A percentile compares a stretch with the other conserved stretches of the same genome.
phyloP scores from a whole-genome alignment of 92 coral and sea anemone genomes.

The Palythoa grandiflora region DNA sequence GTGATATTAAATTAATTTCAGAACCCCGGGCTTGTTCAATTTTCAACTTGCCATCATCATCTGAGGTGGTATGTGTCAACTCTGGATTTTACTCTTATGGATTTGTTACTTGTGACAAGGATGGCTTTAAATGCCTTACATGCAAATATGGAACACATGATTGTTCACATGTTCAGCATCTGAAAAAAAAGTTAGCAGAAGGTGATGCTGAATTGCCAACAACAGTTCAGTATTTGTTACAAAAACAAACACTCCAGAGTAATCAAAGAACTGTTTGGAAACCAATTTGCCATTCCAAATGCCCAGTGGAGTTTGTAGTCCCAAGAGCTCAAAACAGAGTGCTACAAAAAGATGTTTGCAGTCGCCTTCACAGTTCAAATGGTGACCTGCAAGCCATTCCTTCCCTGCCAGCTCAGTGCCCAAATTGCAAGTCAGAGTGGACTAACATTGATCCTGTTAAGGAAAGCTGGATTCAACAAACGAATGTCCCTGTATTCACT shows the following conservation, averaged over 20 bases:
- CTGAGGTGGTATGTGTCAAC: conserved; percentile 26
- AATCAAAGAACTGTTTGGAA: neutral
- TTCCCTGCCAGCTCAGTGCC: neutral
- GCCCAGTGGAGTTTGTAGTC: neutral
- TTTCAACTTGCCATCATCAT: neutral
- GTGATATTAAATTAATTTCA: neutral
- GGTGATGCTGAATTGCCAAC: conserved; percentile 18
- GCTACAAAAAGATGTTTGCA: neutral
- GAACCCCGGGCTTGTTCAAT: conserved; percentile 22
- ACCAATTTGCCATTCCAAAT: neutral
- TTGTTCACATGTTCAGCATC: conserved; percentile 24
- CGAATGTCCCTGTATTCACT: no score
- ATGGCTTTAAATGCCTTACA: conserved; percentile 42
- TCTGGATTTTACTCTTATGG: conserved; percentile 20
- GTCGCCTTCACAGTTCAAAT: neutral
- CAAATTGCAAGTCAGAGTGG: neutral
- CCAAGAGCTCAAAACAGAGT: neutral
- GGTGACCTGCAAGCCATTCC: neutral
- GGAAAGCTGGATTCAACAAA: no score
- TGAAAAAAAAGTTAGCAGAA: conserved; percentile 16
- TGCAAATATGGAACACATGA: conserved; percentile 41
- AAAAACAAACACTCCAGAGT: conserved; percentile 8
- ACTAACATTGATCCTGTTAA: no score
- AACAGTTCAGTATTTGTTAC: neutral
- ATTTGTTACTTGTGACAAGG: conserved; percentile 38